A percentile compares a stretch with the other conserved stretches of the same genome.
Conservation (phyloP, 1,140 invertebrate genomes). For the Wiebesia pumilae region DNA sequence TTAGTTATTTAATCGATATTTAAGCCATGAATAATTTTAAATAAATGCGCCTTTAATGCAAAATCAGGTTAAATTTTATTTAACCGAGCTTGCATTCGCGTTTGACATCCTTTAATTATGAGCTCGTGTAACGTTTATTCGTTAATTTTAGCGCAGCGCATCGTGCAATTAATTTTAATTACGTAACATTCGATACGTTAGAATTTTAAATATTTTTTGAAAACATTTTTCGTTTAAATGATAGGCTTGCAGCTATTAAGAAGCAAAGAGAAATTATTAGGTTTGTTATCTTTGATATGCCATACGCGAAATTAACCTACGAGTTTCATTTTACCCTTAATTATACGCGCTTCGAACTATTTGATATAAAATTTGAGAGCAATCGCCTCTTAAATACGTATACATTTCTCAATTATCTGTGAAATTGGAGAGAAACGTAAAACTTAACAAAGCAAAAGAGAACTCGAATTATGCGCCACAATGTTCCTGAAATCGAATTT, state of each 20-base stretch:
- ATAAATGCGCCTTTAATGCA: background rate
- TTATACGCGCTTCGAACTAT: too few species aligned
- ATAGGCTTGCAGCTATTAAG: background rate
- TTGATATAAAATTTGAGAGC: too few species aligned
- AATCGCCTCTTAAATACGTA: too few species aligned
- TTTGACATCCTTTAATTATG: background rate
- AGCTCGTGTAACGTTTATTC: background rate
- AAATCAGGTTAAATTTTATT: background rate
- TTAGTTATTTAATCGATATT: too few species aligned
- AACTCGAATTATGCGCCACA: too few species aligned
- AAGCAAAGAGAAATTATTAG: background rate
- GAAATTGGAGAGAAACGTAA: too few species aligned
- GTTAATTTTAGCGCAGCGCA: background rate
- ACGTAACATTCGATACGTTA: background rate
- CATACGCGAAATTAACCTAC: too few species aligned
- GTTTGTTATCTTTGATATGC: too few species aligned
- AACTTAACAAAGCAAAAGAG: too few species aligned
- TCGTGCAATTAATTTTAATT: slow-evolving; percentile 8
- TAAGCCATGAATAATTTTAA: background rate
- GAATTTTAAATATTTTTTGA: background rate
- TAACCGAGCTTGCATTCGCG: background rate
- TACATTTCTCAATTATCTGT: too few species aligned
- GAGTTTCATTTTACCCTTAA: too few species aligned
- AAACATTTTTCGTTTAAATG: background rate
- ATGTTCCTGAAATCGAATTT: too few species aligned